Conservation (phyloP, 2,888 invertebrate species). For the Ceratothoa steindachneri region DNA sequence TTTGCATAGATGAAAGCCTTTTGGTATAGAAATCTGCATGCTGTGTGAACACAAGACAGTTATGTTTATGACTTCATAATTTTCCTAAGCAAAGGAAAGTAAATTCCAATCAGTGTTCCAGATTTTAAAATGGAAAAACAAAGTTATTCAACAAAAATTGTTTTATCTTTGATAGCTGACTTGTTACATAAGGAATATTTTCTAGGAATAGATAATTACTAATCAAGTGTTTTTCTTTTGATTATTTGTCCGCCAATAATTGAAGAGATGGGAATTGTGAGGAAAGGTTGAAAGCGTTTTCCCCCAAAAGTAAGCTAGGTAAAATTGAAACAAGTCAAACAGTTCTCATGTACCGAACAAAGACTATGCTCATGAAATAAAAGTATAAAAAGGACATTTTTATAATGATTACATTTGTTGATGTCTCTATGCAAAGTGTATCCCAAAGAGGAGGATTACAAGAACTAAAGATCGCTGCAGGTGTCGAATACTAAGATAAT, state of each 20-base stretch:
- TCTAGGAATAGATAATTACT: conserved; percentile 2
- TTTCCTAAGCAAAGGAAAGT: conserved; percentile 9
- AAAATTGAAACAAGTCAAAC: conserved; percentile 16
- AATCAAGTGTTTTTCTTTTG: not conserved
- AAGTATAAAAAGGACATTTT: conserved; percentile 5
- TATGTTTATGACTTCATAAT: conserved; percentile 9
- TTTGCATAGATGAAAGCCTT: conserved; percentile 16
- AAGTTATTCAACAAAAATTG: too few species aligned
- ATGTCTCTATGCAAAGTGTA: conserved; percentile 2
- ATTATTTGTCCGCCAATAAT: not conserved
- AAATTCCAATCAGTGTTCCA: not conserved
- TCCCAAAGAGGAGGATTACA: conserved; percentile 7
- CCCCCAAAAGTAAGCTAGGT: not conserved
- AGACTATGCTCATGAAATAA: not conserved
- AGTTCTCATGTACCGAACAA: not conserved
- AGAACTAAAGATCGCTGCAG: not conserved
- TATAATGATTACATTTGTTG: not conserved
- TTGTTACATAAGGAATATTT: conserved; percentile 14
- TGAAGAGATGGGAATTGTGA: not conserved
- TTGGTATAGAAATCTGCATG: conserved; percentile 3
- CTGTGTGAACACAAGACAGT: conserved; percentile 11
- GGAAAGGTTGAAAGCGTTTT: not conserved
- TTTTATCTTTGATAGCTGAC: conserved; percentile 5
- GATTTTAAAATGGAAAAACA: too few species aligned
- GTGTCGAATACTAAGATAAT: conserved; percentile 2